phyloP scores from a whole-genome alignment of 1,140 invertebrate genomes.

The Stenopsyche tienmushanensis region DNA sequence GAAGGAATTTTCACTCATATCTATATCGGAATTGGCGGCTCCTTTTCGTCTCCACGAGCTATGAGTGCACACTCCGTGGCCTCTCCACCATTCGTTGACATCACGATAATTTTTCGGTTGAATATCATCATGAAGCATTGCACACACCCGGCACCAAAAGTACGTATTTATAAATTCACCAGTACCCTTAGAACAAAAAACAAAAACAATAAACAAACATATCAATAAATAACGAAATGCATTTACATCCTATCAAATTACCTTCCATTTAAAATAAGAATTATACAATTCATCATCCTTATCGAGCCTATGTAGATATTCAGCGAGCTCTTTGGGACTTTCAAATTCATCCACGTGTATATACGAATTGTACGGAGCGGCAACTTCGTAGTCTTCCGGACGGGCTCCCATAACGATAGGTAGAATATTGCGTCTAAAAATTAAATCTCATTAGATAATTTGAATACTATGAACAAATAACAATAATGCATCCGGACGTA shows the following conservation, averaged over 20 bases:
- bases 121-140: conserved; percentile 77
- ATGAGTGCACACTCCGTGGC: conserved; percentile 67
- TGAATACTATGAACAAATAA: background rate
- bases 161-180: conserved; percentile 94
- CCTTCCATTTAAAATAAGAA: conserved; percentile 91
- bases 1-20: conserved; percentile 11
- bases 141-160: conserved; percentile 94
- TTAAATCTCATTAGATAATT: too few relatives aligned
- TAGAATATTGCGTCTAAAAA: conserved; percentile 78
- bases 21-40: background rate
- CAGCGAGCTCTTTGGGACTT: conserved; percentile 78
- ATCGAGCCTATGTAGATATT: conserved; percentile 82
- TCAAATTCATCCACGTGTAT: conserved; percentile 95
- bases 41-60: conserved; percentile 62
- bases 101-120: conserved; percentile 71
- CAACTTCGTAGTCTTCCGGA: conserved; percentile 83
- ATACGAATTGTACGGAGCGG: conserved; percentile 82
- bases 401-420: conserved; percentile 96
- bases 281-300: conserved; percentile 87
- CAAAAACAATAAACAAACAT: background rate
- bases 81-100: conserved; percentile 86
- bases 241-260: conserved; percentile 30
- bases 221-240: background rate
- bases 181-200: conserved; percentile 73
- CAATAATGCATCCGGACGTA: background rate